A percentile compares a stretch with the other conserved stretches of the same genome.
These are phyloP conservation scores for Odobenus rosmarus DNA, from an alignment of 2,113 vertebrate species.

Conservation along the genomic window DNA sequence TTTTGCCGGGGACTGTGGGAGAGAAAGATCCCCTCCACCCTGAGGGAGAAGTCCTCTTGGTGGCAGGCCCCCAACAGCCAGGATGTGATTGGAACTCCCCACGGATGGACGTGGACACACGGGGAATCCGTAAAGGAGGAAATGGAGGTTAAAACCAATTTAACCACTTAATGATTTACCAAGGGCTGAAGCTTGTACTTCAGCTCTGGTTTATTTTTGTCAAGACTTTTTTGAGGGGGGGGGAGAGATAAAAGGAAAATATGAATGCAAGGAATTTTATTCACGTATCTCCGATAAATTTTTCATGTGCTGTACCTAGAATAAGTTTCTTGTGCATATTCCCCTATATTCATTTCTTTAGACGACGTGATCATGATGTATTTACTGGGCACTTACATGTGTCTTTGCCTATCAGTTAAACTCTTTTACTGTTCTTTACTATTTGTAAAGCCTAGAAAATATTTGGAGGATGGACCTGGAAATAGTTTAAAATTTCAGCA, in stretches of 20 bases:
- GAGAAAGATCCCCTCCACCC: neutral
- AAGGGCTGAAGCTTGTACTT: slow-evolving; percentile 22
- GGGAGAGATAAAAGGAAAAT: slow-evolving; percentile 37
- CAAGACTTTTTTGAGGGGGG: neutral
- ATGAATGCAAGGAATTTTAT: neutral
- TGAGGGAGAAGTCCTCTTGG: neutral
- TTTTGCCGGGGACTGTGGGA: neutral
- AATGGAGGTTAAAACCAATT: slow-evolving; percentile 18
- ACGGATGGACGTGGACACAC: neutral
- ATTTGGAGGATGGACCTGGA: neutral
- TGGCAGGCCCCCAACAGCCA: neutral
- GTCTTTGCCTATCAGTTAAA: slow-evolving; percentile 37
- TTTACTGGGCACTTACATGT: slow-evolving; percentile 4
- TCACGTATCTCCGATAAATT: neutral
- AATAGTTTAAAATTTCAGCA: neutral
- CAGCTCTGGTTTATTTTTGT: slow-evolving; percentile 32
- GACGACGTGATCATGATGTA: neutral
- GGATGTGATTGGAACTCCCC: neutral
- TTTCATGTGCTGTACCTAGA: neutral
- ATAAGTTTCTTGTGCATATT: slow-evolving; percentile 15
- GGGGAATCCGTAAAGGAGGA: slow-evolving; percentile 13
- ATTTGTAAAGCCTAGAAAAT: neutral
- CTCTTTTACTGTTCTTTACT: slow-evolving; percentile 48
- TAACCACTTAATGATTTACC: slow-evolving; percentile 42
- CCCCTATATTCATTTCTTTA: slow-evolving; percentile 13